These are phyloP conservation scores for Atopsyche davidsoni DNA, from an alignment of 1,140 invertebrate genomes.

Conservation along the genomic window DNA sequence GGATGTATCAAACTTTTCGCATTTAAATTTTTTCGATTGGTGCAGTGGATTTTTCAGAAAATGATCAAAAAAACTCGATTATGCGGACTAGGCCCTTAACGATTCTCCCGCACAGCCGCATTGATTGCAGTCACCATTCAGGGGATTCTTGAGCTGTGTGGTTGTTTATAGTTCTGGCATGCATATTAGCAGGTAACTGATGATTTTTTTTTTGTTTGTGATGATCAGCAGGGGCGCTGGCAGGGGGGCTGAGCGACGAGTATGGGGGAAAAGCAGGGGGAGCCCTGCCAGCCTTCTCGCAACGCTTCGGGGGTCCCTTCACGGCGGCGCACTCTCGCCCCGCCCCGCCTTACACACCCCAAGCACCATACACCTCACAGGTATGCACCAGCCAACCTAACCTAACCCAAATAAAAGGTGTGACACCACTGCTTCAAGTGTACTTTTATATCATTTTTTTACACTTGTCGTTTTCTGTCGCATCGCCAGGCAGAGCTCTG, in stretches of 20 bases:
- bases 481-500: slow-evolving; percentile 22
- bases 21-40: too few relatives aligned
- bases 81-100: too few relatives aligned
- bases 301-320: slow-evolving; percentile 23
- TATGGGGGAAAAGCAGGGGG: slow-evolving; percentile 6
- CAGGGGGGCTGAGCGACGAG: background rate
- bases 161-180: too few relatives aligned
- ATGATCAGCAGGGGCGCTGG: background rate
- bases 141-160: too few relatives aligned
- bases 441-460: background rate
- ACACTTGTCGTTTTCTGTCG: background rate
- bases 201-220: background rate
- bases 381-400: slow-evolving; percentile 7
- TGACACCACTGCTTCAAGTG: too few relatives aligned
- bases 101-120: too few relatives aligned
- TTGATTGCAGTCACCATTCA: too few relatives aligned
- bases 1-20: too few relatives aligned
- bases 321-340: slow-evolving; percentile 14
- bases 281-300: slow-evolving; percentile 21
- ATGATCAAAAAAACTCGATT: too few relatives aligned
- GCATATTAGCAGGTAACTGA: too few relatives aligned
- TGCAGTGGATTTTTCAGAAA: too few relatives aligned
- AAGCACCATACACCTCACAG: slow-evolving; percentile 17
- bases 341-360: slow-evolving; percentile 8
- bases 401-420: too few relatives aligned